Evolutionary conservation across 2,888 invertebrate species (phyloP), one percentile per base, ranked within the genome.

Genomic region (Branchipolynoe longqiensis): DNA sequence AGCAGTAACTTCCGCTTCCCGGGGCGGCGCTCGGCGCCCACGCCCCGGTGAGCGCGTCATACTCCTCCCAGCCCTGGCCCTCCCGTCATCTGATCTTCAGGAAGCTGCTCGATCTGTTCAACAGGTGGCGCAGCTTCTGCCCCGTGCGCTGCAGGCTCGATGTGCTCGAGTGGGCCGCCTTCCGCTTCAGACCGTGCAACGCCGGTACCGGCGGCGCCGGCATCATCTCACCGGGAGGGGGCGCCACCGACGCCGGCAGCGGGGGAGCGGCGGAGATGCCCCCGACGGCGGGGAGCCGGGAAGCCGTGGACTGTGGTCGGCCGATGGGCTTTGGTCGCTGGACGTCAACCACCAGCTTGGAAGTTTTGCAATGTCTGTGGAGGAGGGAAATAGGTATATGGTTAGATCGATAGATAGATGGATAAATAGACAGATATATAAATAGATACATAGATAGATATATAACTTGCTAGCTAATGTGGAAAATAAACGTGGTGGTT

Each of bases 41-140:
- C 78, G 28, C 12, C 41, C 48, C 41, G 22, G 31, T n/a, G 28
- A 38, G 38, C 73, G n/a, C 73, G 36, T 78, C 48, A 6, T 78
- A 40, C 78, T 22, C 48, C 48, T 54, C 41, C 48, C 41, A 48
- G 25, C 54, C 78, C 78, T 54, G 48, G 78, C 54, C 78, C 28
- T 78, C 78, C 41, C 48, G 78, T 78, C 78, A 78, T 78, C 78
- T 78, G 31, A 78, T 78, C 78, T 78, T 78, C 31, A 78, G 41
- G 78, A 78, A 78, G 78, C 78, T 78, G 4, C 41, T 41, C 48
- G 78, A 78, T 2, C 78, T 40, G 78, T 33, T 78, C 78, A 78
- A 22, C 28, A 78, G 54, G 28, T 78, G 78, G 22, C 48, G 41
- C 25, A 78, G 22, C 25, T 78, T 78, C 78, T 78, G 78, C 3